These are phyloP conservation scores for Sebastolobus altivelis DNA, from an alignment of 2,797 vertebrate species.

Conservation along the genomic window DNA sequence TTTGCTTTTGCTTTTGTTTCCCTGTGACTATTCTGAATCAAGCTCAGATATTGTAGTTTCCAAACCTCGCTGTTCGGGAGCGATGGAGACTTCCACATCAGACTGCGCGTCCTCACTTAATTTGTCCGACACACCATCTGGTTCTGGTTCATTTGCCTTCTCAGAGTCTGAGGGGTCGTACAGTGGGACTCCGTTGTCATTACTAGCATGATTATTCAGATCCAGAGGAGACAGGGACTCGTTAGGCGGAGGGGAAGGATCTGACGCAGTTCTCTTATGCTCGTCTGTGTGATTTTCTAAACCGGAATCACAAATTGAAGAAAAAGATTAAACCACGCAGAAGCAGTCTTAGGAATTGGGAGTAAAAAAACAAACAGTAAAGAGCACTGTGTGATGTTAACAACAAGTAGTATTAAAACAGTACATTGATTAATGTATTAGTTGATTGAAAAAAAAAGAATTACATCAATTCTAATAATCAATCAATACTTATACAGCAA, in stretches of 20 bases:
- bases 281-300: not conserved
- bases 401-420: not conserved
- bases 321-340: not conserved
- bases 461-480: not conserved
- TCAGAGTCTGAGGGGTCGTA: not conserved
- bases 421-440: not conserved
- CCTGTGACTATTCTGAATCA: not conserved
- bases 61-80: conserved; percentile 8
- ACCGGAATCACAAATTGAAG: not conserved
- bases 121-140: not conserved
- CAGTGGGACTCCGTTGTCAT: not conserved
- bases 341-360: not conserved
- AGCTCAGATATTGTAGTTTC: not conserved
- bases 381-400: not conserved
- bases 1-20: not conserved
- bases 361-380: not conserved
- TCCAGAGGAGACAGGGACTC: not conserved
- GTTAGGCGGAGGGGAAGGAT: accelerated
- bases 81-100: accelerated
- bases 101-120: accelerated
- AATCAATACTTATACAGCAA: not conserved
- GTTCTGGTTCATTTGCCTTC: not conserved
- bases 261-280: accelerated
- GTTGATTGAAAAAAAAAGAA: not conserved
- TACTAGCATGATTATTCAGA: not conserved